phyloP scores from a whole-genome alignment of 2,113 vertebrate genomes.

The Aplodontia rufa region DNA sequence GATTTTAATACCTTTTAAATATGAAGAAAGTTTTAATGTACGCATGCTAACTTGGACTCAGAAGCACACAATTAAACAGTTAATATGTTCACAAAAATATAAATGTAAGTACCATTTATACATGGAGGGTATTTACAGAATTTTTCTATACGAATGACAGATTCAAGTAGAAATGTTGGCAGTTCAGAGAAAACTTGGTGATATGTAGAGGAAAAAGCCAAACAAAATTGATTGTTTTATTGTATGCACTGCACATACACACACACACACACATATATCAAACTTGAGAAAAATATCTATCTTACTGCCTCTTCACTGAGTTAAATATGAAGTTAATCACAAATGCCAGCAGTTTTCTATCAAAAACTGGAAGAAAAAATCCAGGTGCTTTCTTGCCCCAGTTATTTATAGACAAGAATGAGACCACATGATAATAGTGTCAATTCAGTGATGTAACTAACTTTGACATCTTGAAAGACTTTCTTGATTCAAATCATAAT shows the following conservation, averaged over 20 bases:
- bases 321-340: slow-evolving; percentile 79
- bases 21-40: neutral
- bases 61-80: slow-evolving; percentile 39
- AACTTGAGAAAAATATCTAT: slow-evolving; percentile 72
- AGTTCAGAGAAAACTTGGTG: slow-evolving; percentile 15
- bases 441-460: slow-evolving; percentile 44
- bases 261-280: slow-evolving; percentile 31
- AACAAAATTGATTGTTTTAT: slow-evolving; percentile 28
- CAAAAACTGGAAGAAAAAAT: slow-evolving; percentile 74
- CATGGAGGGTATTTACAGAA: neutral
- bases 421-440: slow-evolving; percentile 56
- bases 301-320: slow-evolving; percentile 75
- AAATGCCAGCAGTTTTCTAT: slow-evolving; percentile 80
- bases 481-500: slow-evolving; percentile 12
- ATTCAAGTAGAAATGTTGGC: neutral
- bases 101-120: slow-evolving; percentile 5
- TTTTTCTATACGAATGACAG: neutral
- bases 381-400: slow-evolving; percentile 77
- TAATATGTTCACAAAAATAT: neutral
- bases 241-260: neutral
- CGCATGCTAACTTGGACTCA: neutral
- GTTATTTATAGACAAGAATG: slow-evolving; percentile 75
- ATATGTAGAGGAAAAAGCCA: neutral
- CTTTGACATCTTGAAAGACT: slow-evolving; percentile 56
- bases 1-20: slow-evolving; percentile 9